phyloP scores from a whole-genome alignment of 2,888 invertebrate species.

The Orthonevra nobilis region DNA sequence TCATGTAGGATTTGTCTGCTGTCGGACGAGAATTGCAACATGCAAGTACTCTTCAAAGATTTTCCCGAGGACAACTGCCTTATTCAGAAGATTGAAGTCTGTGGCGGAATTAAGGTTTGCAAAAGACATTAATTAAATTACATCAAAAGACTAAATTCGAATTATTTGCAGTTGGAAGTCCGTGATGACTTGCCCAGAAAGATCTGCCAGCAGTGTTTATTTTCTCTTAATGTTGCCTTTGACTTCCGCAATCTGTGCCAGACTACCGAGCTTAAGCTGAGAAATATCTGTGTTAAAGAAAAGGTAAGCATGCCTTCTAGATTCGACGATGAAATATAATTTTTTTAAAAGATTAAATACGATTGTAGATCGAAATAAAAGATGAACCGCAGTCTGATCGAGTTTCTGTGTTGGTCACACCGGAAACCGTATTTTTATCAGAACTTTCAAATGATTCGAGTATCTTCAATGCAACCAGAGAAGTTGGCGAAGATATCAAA shows the following conservation, averaged over 20 bases:
- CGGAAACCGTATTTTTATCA: conserved; percentile 25
- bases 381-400: conserved; percentile 42
- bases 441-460: conserved; percentile 47
- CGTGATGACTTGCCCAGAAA: conserved; percentile 77
- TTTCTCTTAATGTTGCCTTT: conserved; percentile 74
- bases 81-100: conserved; percentile 76
- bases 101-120: conserved; percentile 76
- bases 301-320: conserved; percentile 26
- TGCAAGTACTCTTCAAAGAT: conserved; percentile 73
- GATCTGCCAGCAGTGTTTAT: conserved; percentile 76
- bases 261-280: conserved; percentile 73
- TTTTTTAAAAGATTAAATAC: no score
- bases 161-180: conserved; percentile 73
- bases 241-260: conserved; percentile 77
- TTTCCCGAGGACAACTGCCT: conserved; percentile 72
- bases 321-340: no score
- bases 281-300: conserved; percentile 6
- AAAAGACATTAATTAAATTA: neutral
- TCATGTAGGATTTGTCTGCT: conserved; percentile 77
- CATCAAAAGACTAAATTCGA: neutral
- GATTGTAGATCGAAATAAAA: conserved; percentile 49
- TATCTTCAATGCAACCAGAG: neutral
- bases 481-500: neutral
- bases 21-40: conserved; percentile 72
- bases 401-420: conserved; percentile 3